These are phyloP conservation scores for Steinernema hermaphroditum DNA, from an alignment of 2,888 invertebrate genomes.

Conservation along the genomic window DNA sequence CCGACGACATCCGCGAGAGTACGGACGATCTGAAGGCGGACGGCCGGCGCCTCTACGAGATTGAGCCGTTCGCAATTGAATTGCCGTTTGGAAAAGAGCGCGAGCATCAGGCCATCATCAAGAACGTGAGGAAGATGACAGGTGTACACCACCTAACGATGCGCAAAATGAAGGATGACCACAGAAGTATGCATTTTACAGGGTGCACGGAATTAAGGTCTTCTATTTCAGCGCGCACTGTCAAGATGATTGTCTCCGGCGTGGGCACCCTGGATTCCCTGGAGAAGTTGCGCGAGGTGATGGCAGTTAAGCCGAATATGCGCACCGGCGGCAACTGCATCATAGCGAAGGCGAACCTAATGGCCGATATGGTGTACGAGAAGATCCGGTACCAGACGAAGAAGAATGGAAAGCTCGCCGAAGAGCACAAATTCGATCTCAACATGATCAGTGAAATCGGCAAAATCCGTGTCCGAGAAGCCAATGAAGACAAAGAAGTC, in stretches of 20 bases:
- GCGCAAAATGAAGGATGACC: constrained; percentile 8
- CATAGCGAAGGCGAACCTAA: constrained; percentile 9
- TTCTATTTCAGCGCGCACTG: not conserved
- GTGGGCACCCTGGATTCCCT: not conserved
- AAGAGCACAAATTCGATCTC: not conserved
- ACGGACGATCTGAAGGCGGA: not conserved
- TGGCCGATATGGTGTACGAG: constrained; percentile 26
- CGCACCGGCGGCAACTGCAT: not conserved
- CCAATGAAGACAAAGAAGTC: too few species aligned
- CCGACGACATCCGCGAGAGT: not conserved
- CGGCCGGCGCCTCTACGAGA: not conserved
- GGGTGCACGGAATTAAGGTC: not conserved
- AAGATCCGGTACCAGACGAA: not conserved
- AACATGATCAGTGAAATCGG: not conserved
- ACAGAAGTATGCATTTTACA: not conserved
- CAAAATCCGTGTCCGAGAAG: not conserved
- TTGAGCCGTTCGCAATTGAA: constrained; percentile 10
- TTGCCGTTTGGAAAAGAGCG: not conserved
- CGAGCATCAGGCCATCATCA: not conserved
- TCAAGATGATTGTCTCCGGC: not conserved
- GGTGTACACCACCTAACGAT: not conserved
- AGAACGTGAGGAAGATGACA: not conserved
- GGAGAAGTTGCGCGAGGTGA: constrained; percentile 2
- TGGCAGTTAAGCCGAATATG: constrained; percentile 11
- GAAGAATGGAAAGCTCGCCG: not conserved